Base-by-base conservation (phyloP, 2,113 vertebrate genomes). In the Antigone vipio region DNA sequence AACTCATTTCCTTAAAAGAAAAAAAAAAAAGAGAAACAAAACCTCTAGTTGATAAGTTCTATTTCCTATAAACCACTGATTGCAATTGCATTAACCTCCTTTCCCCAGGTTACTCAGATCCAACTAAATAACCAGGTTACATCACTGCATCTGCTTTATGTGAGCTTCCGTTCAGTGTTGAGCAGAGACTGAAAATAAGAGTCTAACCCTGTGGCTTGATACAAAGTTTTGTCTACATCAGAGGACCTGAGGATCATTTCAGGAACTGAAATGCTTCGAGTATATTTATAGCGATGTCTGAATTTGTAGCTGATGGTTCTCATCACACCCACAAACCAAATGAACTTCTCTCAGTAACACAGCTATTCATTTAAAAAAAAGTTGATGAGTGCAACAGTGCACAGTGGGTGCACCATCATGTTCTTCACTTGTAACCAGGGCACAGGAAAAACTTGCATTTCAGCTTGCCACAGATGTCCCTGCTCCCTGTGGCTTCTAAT, bases 381-480 rank as follows among this genome's bases (percentile, higher is more conserved):
- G 6, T 58, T 79, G 56, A 0, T 27, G 62, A 79, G 27, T 18
- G 38, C 68, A 59, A 42, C 9, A 59, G 50, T 2, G 35, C 35
- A 24, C 63, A 58, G 35, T 34, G 72, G 76, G 56, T 0, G 6
- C 1, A 18, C 55, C 72, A 67, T 26, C 59, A 34, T 34, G 22
- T 84, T 74, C 68, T 71, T 77, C 40, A 21, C 23, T 42, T 71
- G 86, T 71, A 78, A 80, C 18, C 52, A 52, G 11, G 60, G 84
- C 92, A 49, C n/a, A 63, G 49, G 93, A 87, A 92, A 95, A 91
- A 92, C 91, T 85, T 84, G 89, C 44, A 50, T 63, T 95, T 94
- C 94, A 91, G 20, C 89, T 75, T 78, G 80, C 21, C 21, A 13
- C 29, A 59, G 21, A 45, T 26, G 26, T 44, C 40, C 59, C 67